Base-by-base conservation (phyloP, 2,888 invertebrate species). In the Meta bourneti region DNA sequence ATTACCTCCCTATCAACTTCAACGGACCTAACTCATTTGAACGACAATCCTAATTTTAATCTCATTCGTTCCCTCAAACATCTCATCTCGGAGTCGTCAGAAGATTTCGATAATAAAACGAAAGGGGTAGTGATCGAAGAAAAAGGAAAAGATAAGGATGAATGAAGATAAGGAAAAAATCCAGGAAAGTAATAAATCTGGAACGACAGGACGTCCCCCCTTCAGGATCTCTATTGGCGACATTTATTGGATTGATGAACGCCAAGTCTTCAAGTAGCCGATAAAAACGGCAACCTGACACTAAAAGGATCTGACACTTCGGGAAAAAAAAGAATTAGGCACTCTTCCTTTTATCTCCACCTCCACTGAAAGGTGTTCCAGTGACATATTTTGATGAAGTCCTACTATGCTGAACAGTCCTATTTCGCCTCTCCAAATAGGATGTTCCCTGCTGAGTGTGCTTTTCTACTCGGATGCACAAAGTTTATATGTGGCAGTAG, bases 171-270 rank as follows among this genome's bases (percentile, higher is more conserved):
- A 78, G 70, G 20, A 61, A 61, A 61, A 61, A 61, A 16, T 61
- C 61, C 16, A 11, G 11, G 61, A 61, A 61, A 69, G 74, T 69
- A 54, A 81, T 88, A 88, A 88, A 88, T 88, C 88, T 80, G 72
- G 34, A 75, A 51, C 20, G 81, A 74, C 88, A 88, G 75, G 80
- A 54, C 54, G 48, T n/a, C n/a, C n/a, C n/a, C n/a, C 85, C 81
- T 81, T 75, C 79, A 72, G 72, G 75, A 88, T 20, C 34, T 75
- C 81, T 79, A 83, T 89, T 89, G 83, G 77, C 78, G 89, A 83
- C 89, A 78, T 83, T 89, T 89, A 83, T 89, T 89, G 83, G 83
- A 89, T 89, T 89, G 89, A 89, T 89, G 83, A 78, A 51, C 83
- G 69, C 83, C 83, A 83, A 81, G 72, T 81, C 74, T 61, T 88